phyloP scores from a whole-genome alignment of 2,113 vertebrate species.

The Phylloscopus trochiloides region DNA sequence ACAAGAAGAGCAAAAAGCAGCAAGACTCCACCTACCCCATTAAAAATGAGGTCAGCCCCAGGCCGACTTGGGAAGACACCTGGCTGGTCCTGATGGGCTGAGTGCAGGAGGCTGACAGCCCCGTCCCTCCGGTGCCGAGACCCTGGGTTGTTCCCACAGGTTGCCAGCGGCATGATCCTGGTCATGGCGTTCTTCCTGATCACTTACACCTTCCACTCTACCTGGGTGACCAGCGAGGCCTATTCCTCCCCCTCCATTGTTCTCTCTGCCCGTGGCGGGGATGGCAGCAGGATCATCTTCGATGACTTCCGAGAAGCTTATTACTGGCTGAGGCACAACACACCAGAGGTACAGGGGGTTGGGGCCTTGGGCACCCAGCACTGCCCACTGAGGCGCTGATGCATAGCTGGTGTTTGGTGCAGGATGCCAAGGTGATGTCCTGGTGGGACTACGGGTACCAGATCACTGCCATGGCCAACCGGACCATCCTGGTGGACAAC shows the following conservation, averaged over 20 bases:
- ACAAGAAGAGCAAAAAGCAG: conserved; percentile 95
- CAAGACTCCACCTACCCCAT: conserved; percentile 97
- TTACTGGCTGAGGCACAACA: conserved; percentile 98
- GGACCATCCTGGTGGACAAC: conserved; percentile 97
- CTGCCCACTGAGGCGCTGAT: rapidly evolving
- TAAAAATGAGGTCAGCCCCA: conserved; percentile 87
- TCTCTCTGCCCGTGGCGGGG: conserved; percentile 90
- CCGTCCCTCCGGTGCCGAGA: rapidly evolving
- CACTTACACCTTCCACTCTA: conserved; percentile 98
- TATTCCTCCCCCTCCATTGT: conserved; percentile 98
- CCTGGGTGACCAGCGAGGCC: conserved; percentile 99
- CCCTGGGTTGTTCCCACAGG: conserved; percentile 62
- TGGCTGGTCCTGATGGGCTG: background rate
- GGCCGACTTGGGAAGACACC: rapidly evolving
- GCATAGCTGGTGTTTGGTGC: rapidly evolving
- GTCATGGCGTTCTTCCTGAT: conserved; percentile 99
- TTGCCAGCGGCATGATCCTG: conserved; percentile 98
- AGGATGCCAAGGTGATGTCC: conserved; percentile 99
- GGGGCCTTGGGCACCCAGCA: rapidly evolving
- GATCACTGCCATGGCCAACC: conserved; percentile 98
- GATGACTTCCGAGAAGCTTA: conserved; percentile 99
- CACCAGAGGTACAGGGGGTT: conserved; percentile 80
- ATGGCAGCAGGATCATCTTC: conserved; percentile 96
- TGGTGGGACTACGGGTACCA: conserved; percentile 99
- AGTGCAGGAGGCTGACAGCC: rapidly evolving